A percentile compares a stretch with the other conserved stretches of the same genome.
These are phyloP conservation scores for Drosophila hawaiiensis DNA, from an alignment of 2,888 invertebrate genomes.

Conservation along the genomic window DNA sequence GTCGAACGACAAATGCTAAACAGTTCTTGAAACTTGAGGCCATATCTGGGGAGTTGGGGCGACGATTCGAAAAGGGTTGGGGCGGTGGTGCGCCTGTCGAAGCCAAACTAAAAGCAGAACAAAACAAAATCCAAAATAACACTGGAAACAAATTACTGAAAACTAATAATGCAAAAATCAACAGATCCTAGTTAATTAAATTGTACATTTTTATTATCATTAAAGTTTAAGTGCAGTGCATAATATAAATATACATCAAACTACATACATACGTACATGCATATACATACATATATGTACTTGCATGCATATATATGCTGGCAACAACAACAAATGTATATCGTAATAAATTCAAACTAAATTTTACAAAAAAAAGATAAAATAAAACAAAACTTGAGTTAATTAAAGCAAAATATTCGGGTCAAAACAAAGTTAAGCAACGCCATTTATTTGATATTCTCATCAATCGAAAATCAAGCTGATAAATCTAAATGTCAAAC, in stretches of 20 bases:
- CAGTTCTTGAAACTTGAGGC: slow-evolving; percentile 38
- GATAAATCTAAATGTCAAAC: not conserved
- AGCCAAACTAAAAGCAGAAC: slow-evolving; percentile 40
- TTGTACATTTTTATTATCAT: slow-evolving; percentile 79
- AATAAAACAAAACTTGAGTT: slow-evolving; percentile 1
- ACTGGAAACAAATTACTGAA: slow-evolving; percentile 22
- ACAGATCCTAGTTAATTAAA: slow-evolving; percentile 79
- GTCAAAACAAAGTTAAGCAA: not conserved
- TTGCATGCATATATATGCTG: slow-evolving; percentile 33
- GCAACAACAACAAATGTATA: slow-evolving; percentile 62
- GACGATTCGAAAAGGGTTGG: not conserved
- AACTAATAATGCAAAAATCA: slow-evolving; percentile 46
- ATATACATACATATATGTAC: slow-evolving; percentile 29
- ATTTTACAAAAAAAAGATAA: slow-evolving; percentile 69
- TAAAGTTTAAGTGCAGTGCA: slow-evolving; percentile 70
- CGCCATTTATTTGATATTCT: not conserved
- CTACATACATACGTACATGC: slow-evolving; percentile 33
- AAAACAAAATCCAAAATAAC: slow-evolving; percentile 29
- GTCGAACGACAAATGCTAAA: slow-evolving; percentile 14
- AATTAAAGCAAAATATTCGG: not conserved
- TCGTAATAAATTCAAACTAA: slow-evolving; percentile 76
- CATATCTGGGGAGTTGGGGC: slow-evolving; percentile 27
- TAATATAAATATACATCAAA: slow-evolving; percentile 49
- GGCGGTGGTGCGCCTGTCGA: slow-evolving; percentile 5
- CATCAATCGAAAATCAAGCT: not conserved